phyloP scores from a whole-genome alignment of 37 sponge, comb jelly and placozoan genomes.

The Ephydatia muelleri region DNA sequence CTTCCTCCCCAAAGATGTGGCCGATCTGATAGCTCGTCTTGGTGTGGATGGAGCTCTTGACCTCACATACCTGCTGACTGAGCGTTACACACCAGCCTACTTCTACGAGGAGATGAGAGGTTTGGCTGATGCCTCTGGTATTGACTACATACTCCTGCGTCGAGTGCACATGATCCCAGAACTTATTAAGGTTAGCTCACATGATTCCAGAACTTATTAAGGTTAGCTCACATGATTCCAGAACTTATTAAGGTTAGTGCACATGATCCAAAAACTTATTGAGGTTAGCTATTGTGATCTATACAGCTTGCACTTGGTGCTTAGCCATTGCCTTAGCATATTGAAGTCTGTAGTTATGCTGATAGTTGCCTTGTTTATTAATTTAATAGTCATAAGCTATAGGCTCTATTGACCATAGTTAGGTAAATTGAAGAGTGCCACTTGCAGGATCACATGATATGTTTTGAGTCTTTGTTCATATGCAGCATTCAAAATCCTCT shows the following conservation, averaged over 20 bases:
- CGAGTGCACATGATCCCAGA: conserved; percentile 70
- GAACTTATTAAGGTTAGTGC: too few relatives aligned
- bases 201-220: conserved; percentile 28
- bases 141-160: conserved; percentile 40
- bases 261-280: too few relatives aligned
- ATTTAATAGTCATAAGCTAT: neutral
- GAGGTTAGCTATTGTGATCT: too few relatives aligned
- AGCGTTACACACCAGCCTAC: conserved; percentile 40
- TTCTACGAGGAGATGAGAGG: conserved; percentile 58
- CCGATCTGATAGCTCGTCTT: conserved; percentile 18
- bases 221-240: too few relatives aligned
- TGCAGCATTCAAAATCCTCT: too few relatives aligned
- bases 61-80: conserved; percentile 33
- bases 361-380: neutral
- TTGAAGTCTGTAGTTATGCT: neutral
- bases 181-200: conserved; percentile 41
- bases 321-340: neutral
- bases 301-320: too few relatives aligned
- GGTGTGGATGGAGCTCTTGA: conserved; percentile 60
- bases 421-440: too few relatives aligned
- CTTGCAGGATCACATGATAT: too few relatives aligned
- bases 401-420: too few relatives aligned
- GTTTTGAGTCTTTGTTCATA: too few relatives aligned
- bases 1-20: conserved; percentile 30
- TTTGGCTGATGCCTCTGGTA: conserved; percentile 50